Conservation (phyloP, 2,888 invertebrate species). For the Drosophila ezoana region DNA sequence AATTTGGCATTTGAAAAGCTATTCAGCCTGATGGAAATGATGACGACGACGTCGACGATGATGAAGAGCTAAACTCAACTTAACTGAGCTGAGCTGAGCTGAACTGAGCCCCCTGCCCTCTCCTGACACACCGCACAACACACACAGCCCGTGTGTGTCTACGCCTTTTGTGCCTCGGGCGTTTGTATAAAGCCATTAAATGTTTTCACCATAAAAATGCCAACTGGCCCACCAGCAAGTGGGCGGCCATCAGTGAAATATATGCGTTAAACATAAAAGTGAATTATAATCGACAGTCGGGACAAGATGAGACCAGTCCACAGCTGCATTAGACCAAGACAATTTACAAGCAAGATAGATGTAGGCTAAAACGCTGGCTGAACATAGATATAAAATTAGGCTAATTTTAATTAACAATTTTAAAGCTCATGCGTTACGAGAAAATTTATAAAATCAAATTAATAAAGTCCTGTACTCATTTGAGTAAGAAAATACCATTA, state of each 20-base stretch:
- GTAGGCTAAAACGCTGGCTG: background rate
- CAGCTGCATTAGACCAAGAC: conserved; percentile 16
- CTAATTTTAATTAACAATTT: conserved; percentile 2
- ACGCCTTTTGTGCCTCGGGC: conserved; percentile 23
- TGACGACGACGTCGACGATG: conserved; percentile 56
- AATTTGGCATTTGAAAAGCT: conserved; percentile 77
- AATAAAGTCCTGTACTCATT: background rate
- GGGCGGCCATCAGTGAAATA: conserved; percentile 29
- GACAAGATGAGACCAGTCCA: conserved; percentile 14
- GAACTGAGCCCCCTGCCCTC: conserved; percentile 10
- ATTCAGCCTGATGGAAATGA: conserved; percentile 76
- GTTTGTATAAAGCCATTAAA: conserved; percentile 67
- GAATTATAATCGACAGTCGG: conserved; percentile 47
- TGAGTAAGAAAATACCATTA: no score
- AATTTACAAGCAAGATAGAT: background rate
- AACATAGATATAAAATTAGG: background rate
- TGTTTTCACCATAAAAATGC: conserved; percentile 64
- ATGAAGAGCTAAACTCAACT: conserved; percentile 58
- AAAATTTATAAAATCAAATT: background rate
- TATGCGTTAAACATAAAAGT: conserved; percentile 41
- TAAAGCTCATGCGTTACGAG: background rate
- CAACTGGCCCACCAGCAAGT: conserved; percentile 25
- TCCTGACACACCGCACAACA: conserved; percentile 1
- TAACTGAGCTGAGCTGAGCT: conserved; percentile 48
- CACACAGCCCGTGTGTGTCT: background rate